Conservation (phyloP, 2,888 invertebrate species). For the Lasioglossum figueresi region DNA sequence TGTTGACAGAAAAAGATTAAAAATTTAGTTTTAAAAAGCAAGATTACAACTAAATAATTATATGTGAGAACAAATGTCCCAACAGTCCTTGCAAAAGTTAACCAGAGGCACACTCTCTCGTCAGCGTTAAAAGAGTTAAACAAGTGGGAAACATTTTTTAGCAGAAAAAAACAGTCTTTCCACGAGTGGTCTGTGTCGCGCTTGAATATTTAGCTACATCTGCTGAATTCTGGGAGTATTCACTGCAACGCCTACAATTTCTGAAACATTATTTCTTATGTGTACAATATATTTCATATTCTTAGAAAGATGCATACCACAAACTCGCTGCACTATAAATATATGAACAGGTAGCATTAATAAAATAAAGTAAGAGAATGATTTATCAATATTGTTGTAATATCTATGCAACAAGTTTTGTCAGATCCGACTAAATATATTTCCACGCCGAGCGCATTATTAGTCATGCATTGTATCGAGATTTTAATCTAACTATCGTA, state of each 20-base stretch:
- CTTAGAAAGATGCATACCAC: background rate
- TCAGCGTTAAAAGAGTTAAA: constrained; percentile 1
- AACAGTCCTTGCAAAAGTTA: background rate
- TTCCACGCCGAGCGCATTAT: background rate
- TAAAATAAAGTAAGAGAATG: background rate
- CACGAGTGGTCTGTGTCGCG: background rate
- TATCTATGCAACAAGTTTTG: background rate
- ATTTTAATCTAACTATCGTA: constrained; percentile 4
- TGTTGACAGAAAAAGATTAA: background rate
- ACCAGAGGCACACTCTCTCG: background rate
- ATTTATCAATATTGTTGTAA: background rate
- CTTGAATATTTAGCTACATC: constrained; percentile 6
- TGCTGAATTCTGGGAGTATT: background rate
- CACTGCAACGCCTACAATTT: constrained; percentile 1
- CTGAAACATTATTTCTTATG: background rate
- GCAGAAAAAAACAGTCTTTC: background rate
- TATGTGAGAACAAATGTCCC: background rate
- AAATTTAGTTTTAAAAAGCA: background rate
- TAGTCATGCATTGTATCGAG: constrained; percentile 1
- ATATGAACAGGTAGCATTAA: background rate
- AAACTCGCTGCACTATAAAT: background rate
- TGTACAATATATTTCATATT: background rate
- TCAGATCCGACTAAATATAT: background rate
- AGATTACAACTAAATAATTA: background rate
- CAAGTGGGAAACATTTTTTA: background rate